Percentiles rank a stretch among this genome's conserved stretches.
phyloP scores from a whole-genome alignment of 2,888 invertebrate species.

The Meliscaeva auricollis region DNA sequence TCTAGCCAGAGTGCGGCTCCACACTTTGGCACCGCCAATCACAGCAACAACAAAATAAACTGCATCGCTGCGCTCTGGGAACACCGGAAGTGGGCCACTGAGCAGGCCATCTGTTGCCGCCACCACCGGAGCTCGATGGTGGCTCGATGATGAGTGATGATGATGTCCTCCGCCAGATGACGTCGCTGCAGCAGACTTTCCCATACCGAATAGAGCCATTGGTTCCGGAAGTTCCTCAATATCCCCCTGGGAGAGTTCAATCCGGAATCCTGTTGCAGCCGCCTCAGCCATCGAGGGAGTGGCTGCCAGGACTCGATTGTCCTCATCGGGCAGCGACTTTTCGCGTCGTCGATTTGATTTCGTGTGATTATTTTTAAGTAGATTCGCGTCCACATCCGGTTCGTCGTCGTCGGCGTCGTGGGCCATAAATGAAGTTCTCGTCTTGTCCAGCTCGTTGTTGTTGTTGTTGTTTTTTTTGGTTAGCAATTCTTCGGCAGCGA shows the following conservation, averaged over 20 bases:
- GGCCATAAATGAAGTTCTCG: slow-evolving; percentile 63
- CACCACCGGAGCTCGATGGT: slow-evolving; percentile 46
- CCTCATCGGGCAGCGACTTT: slow-evolving; percentile 49
- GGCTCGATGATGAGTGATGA: slow-evolving; percentile 49
- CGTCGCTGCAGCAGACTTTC: slow-evolving; percentile 44
- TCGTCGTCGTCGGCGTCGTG: neutral
- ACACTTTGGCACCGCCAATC: slow-evolving; percentile 78
- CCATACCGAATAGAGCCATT: slow-evolving; percentile 63
- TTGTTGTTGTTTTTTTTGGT: slow-evolving; percentile 33
- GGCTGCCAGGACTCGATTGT: slow-evolving; percentile 3
- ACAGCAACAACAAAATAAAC: slow-evolving; percentile 79
- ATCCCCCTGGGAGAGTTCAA: slow-evolving; percentile 64
- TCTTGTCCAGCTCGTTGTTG: slow-evolving; percentile 39
- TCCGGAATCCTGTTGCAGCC: slow-evolving; percentile 57
- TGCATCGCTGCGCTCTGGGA: slow-evolving; percentile 78
- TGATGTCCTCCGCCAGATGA: slow-evolving; percentile 56
- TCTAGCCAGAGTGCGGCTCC: slow-evolving; percentile 78
- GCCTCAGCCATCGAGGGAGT: slow-evolving; percentile 8
- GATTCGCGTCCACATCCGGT: slow-evolving; percentile 56
- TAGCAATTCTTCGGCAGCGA: slow-evolving; percentile 22
- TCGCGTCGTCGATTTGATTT: slow-evolving; percentile 62
- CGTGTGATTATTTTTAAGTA: slow-evolving; percentile 58
- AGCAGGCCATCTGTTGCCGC: slow-evolving; percentile 49
- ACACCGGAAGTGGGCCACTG: slow-evolving; percentile 75
- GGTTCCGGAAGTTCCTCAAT: slow-evolving; percentile 71